phyloP scores from a whole-genome alignment of 2,888 invertebrate species.

The Therioaphis trifolii region DNA sequence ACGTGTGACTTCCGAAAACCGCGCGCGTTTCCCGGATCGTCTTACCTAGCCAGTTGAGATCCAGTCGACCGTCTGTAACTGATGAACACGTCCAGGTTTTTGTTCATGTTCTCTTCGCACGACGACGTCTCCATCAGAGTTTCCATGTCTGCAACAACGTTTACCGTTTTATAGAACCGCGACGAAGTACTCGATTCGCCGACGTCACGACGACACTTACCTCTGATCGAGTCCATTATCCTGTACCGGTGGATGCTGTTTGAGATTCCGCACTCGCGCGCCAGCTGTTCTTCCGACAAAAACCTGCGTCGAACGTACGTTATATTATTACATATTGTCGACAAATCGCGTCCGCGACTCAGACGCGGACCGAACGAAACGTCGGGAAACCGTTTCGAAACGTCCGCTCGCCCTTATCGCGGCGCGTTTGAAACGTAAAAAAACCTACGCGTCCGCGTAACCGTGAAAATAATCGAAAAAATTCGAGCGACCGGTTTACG shows the following conservation, averaged over 20 bases:
- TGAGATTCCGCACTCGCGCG: conserved; percentile 87
- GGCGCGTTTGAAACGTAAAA: too few species aligned
- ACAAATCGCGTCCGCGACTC: too few species aligned
- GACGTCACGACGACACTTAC: conserved; percentile 8
- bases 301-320: conserved; percentile 65
- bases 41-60: conserved; percentile 86
- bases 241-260: conserved; percentile 95
- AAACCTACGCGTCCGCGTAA: too few species aligned
- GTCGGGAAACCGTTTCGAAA: background rate
- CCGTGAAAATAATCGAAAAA: too few species aligned
- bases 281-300: conserved; percentile 90
- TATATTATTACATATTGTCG: background rate
- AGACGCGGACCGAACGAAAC: background rate
- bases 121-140: conserved; percentile 71
- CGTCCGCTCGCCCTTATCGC: background rate
- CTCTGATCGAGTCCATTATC: conserved; percentile 84
- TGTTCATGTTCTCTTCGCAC: conserved; percentile 83
- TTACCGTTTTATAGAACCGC: background rate
- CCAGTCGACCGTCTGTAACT: conserved; percentile 98
- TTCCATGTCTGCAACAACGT: conserved; percentile 30
- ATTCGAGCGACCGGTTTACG: too few species aligned
- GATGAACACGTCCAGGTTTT: conserved; percentile 96
- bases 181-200: background rate
- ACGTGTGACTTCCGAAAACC: too few species aligned
- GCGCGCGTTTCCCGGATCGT: too few species aligned